These are phyloP conservation scores for Procambarus clarkii DNA, from an alignment of 1,140 invertebrate species.

Conservation along the genomic window DNA sequence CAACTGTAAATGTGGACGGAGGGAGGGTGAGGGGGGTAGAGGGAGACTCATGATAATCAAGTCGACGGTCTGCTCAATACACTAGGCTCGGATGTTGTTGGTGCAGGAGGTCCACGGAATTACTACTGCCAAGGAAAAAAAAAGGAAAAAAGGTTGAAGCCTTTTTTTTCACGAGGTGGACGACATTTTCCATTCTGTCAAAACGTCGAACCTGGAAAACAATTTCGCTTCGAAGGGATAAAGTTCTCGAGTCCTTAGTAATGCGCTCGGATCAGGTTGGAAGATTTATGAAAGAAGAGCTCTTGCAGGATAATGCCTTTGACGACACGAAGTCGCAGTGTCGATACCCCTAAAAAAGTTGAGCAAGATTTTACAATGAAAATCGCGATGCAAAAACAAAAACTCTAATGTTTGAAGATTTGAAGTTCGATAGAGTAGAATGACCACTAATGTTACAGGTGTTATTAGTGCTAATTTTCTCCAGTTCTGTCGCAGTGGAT, in stretches of 20 bases:
- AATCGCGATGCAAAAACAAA: neutral
- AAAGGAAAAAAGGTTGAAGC: neutral
- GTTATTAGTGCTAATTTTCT: too few species aligned
- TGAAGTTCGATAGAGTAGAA: neutral
- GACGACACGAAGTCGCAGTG: neutral
- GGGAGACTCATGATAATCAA: neutral
- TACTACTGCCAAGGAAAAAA: constrained; percentile 21
- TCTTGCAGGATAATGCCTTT: neutral
- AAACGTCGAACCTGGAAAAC: constrained; percentile 52
- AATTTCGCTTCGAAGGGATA: constrained; percentile 39
- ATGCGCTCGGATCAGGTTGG: constrained; percentile 37
- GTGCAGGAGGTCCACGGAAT: constrained; percentile 1
- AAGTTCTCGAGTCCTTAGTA: constrained; percentile 20
- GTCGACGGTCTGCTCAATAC: constrained; percentile 13
- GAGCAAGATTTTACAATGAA: neutral
- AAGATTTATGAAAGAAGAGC: constrained; percentile 49
- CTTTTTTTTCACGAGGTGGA: neutral
- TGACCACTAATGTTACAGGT: too few species aligned
- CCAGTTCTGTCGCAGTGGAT: neutral
- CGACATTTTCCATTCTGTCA: constrained; percentile 56
- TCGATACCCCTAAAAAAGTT: neutral
- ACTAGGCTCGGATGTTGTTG: constrained; percentile 8
- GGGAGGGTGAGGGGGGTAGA: too few species aligned
- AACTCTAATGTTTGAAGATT: neutral
- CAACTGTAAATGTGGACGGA: too few species aligned